Percentiles rank a stretch among this genome's conserved stretches.
Conservation (phyloP, 2,113 vertebrate species). For the Macrotus californicus region DNA sequence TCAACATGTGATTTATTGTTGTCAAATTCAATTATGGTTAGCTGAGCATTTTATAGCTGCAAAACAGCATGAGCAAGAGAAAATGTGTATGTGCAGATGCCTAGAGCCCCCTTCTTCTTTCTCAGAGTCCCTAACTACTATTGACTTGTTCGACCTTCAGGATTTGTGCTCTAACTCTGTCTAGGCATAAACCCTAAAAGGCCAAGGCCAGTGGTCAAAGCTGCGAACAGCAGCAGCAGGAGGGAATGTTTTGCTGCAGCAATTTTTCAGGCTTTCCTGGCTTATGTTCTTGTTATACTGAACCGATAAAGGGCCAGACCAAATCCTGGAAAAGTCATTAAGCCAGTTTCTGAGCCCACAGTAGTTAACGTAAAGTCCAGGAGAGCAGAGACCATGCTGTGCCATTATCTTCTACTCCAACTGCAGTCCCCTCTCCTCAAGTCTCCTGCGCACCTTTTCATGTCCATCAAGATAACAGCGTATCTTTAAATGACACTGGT, state of each 20-base stretch:
- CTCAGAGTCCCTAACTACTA: neutral
- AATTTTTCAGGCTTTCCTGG: constrained; percentile 62
- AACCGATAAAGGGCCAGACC: constrained; percentile 61
- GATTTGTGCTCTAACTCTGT: neutral
- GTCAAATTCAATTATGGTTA: constrained; percentile 79
- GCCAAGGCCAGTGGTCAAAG: neutral
- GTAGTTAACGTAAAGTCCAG: constrained; percentile 46
- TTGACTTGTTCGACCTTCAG: neutral
- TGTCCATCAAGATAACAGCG: neutral
- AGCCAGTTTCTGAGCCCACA: constrained; percentile 55
- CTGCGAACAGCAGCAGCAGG: neutral
- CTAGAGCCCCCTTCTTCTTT: constrained; percentile 45
- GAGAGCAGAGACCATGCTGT: neutral
- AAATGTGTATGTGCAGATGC: neutral
- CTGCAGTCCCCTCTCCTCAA: neutral
- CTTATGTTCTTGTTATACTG: constrained; percentile 25
- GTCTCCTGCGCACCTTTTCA: neutral
- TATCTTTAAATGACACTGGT: neutral
- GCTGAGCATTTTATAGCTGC: constrained; percentile 70
- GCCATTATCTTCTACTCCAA: constrained; percentile 18
- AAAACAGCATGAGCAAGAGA: constrained; percentile 56
- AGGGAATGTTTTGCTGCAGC: constrained; percentile 21
- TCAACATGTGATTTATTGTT: constrained; percentile 73
- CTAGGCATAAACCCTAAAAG: neutral
- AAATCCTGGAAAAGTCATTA: constrained; percentile 65